Percentiles rank a stretch among this genome's conserved stretches.
Conservation (phyloP, 2,797 vertebrate genomes). For the Clarias fuscus region DNA sequence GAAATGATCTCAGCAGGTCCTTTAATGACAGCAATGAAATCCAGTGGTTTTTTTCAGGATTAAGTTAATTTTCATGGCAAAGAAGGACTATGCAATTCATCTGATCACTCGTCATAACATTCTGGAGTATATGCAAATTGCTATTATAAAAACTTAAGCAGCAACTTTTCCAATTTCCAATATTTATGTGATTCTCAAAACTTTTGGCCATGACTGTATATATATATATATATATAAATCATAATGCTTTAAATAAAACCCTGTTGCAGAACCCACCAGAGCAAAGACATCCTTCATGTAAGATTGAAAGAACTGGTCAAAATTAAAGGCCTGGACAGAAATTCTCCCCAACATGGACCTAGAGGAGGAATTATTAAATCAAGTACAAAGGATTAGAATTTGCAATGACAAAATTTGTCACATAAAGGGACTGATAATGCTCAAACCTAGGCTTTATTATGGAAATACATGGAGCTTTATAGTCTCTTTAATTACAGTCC, state of each 20-base stretch:
- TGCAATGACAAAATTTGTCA: neutral
- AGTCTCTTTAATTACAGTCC: neutral
- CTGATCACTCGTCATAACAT: too few relatives aligned
- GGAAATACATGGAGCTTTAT: neutral
- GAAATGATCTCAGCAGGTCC: too few relatives aligned
- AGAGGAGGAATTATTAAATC: neutral
- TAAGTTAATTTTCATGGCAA: too few relatives aligned
- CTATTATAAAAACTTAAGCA: too few relatives aligned
- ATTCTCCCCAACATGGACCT: slow-evolving; percentile 83
- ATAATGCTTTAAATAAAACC: neutral
- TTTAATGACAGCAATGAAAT: too few relatives aligned
- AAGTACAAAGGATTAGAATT: neutral
- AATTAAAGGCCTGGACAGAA: slow-evolving; percentile 73
- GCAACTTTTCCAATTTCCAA: too few relatives aligned
- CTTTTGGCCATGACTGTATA: too few relatives aligned
- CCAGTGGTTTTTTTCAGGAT: too few relatives aligned
- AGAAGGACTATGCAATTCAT: too few relatives aligned
- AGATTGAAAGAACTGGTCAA: slow-evolving; percentile 76
- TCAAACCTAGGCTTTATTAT: too few relatives aligned
- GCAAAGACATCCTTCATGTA: slow-evolving; percentile 77
- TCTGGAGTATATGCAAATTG: too few relatives aligned
- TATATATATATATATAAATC: neutral
- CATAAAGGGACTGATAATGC: neutral
- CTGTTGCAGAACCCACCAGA: slow-evolving; percentile 25
- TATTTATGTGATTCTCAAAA: too few relatives aligned